Percentiles rank a stretch among this genome's conserved stretches.
These are phyloP conservation scores for Drosophila anomelani DNA, from an alignment of 2,888 invertebrate genomes.

Conservation along the genomic window DNA sequence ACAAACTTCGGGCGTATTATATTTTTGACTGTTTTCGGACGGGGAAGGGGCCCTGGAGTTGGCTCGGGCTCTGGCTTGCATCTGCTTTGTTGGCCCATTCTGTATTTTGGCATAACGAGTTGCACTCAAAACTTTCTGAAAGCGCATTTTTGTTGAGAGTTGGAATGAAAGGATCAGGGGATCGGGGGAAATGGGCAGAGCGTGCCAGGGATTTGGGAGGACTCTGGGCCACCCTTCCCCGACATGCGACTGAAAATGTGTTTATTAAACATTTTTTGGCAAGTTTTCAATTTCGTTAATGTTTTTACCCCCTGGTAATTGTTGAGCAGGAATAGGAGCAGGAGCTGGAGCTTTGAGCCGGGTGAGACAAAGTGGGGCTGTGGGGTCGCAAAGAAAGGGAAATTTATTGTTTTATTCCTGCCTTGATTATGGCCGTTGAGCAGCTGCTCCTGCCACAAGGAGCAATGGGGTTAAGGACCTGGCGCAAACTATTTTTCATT, in stretches of 20 bases:
- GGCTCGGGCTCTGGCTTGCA: conserved; percentile 13
- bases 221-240: background rate
- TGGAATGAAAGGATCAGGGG: conserved; percentile 3
- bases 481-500: conserved; percentile 85
- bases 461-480: conserved; percentile 67
- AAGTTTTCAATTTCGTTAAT: conserved; percentile 76
- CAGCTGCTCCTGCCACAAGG: conserved; percentile 25
- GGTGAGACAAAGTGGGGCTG: background rate
- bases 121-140: conserved; percentile 66
- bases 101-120: conserved; percentile 65
- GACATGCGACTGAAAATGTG: conserved; percentile 54
- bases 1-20: conserved; percentile 58
- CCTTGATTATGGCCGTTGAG: conserved; percentile 46
- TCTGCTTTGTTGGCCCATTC: conserved; percentile 35
- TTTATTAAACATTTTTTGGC: conserved; percentile 75
- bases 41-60: background rate
- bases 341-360: background rate
- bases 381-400: conserved; percentile 8
- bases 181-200: conserved; percentile 7
- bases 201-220: conserved; percentile 15
- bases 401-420: conserved; percentile 65
- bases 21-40: conserved; percentile 16
- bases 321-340: background rate
- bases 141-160: conserved; percentile 43
- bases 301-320: conserved; percentile 29